Percentiles rank a stretch among this genome's conserved stretches.
phyloP scores from a whole-genome alignment of 35 echinoderm and acorn worm species.

The Nesometra sesokonis region DNA sequence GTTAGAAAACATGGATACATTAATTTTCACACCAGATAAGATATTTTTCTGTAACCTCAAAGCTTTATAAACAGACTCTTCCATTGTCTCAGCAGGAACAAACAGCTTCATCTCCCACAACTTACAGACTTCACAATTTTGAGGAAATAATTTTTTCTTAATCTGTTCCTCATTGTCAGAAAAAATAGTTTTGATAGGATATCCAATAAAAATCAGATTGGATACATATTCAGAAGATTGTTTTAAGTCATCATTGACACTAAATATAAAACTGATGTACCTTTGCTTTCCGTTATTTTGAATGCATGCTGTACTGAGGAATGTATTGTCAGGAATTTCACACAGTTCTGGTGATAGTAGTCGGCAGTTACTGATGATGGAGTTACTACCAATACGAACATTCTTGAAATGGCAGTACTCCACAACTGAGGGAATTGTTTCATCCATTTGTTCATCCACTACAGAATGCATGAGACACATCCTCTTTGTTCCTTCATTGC shows the following conservation, averaged over 20 bases:
- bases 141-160: slow-evolving; percentile 8
- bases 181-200: slow-evolving; percentile 35
- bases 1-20: slow-evolving; percentile 1
- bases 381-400: slow-evolving; percentile 22
- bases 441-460: slow-evolving; percentile 15
- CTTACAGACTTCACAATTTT: slow-evolving; percentile 11
- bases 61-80: slow-evolving; percentile 11
- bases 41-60: slow-evolving; percentile 34
- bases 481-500: background rate
- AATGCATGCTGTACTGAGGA: slow-evolving; percentile 79
- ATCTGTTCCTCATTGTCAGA: background rate
- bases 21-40: background rate
- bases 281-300: background rate
- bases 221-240: background rate
- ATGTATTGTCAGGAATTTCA: slow-evolving; percentile 38
- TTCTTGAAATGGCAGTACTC: slow-evolving; percentile 67
- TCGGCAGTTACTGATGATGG: slow-evolving; percentile 69
- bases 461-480: slow-evolving; percentile 51
- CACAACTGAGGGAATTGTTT: slow-evolving; percentile 35
- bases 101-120: slow-evolving; percentile 91
- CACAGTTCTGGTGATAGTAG: background rate
- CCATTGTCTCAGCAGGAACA: slow-evolving; percentile 39
- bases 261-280: slow-evolving; percentile 74
- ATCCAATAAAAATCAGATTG: slow-evolving; percentile 41
- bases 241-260: slow-evolving; percentile 75